Evolutionary conservation across 2,113 vertebrate species (phyloP).

Genomic region (Pygoscelis antarcticus): DNA sequence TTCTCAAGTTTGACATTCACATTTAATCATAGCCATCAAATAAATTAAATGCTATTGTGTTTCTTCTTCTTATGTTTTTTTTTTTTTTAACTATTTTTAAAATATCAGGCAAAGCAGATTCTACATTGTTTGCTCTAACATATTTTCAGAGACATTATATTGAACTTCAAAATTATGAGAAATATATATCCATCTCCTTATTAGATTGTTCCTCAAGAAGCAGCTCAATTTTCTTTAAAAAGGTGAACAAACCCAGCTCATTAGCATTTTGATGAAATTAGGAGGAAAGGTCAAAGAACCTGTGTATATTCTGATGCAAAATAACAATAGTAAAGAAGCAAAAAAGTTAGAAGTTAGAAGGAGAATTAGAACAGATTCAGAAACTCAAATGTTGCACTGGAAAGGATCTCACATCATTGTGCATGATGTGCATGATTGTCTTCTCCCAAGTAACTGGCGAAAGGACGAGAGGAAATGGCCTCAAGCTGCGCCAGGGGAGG

Average conservation of each 20-base stretch:
- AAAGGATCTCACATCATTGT: background rate
- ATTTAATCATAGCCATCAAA: background rate
- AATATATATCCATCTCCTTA: background rate
- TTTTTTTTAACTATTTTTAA: background rate
- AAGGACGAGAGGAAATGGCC: too few species aligned
- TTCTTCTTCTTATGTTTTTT: background rate
- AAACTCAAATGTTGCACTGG: background rate
- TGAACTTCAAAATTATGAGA: background rate
- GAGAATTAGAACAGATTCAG: background rate
- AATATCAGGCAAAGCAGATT: background rate
- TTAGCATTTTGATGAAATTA: constrained; percentile 59
- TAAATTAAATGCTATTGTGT: background rate
- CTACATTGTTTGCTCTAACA: background rate
- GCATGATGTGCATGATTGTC: background rate
- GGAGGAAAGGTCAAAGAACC: background rate
- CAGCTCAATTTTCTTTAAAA: constrained; percentile 1
- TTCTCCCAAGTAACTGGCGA: too few species aligned
- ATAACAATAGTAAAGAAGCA: background rate
- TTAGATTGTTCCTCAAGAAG: background rate
- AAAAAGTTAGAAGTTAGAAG: background rate
- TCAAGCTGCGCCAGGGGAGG: too few species aligned
- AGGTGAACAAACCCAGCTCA: constrained; percentile 6
- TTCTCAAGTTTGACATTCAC: background rate
- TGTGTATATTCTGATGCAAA: background rate
- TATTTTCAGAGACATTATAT: background rate